These are phyloP conservation scores for Gorsachius magnificus DNA, from an alignment of 2,797 vertebrate species.

Conservation along the genomic window DNA sequence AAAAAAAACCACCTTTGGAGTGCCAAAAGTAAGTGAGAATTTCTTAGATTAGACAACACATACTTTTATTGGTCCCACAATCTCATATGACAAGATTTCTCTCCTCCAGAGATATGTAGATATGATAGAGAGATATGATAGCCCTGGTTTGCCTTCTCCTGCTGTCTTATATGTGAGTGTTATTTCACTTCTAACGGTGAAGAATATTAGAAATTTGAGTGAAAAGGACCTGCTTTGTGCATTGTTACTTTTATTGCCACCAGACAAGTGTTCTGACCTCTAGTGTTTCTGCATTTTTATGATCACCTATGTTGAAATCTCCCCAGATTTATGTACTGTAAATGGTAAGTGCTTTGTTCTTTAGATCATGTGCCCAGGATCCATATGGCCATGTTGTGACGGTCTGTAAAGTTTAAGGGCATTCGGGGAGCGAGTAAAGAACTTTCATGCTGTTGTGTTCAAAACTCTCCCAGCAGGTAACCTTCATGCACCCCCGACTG, in stretches of 20 bases:
- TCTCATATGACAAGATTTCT: background rate
- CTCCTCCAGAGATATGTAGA: background rate
- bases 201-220: background rate
- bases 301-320: background rate
- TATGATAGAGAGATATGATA: too few species aligned
- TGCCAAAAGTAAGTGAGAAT: background rate
- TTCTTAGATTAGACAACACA: background rate
- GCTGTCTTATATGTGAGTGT: background rate
- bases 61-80: background rate
- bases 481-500: background rate
- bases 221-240: background rate
- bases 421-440: background rate
- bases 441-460: background rate
- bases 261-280: background rate
- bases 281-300: background rate
- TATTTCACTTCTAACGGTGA: background rate
- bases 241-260: background rate
- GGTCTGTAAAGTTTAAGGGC: conserved; percentile 11
- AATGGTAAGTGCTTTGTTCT: conserved; percentile 18
- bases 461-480: background rate
- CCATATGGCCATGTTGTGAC: background rate
- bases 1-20: background rate
- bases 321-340: conserved; percentile 13
- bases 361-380: background rate
- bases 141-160: background rate